Evolutionary conservation across 2,888 invertebrate species (phyloP).

Genomic region (Pandemis corylana): DNA sequence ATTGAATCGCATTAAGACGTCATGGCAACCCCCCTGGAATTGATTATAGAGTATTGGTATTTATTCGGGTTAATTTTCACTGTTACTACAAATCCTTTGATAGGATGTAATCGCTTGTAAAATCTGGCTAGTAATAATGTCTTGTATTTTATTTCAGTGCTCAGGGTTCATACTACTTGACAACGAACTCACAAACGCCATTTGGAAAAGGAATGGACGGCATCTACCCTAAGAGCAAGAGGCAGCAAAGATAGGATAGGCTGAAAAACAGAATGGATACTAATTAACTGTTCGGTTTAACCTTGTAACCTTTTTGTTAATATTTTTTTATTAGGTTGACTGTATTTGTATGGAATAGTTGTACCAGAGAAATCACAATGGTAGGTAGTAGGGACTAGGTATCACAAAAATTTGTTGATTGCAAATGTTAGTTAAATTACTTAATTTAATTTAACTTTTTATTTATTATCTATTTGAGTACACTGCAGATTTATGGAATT

Average conservation of each 20-base stretch:
- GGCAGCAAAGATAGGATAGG: conserved; percentile 49
- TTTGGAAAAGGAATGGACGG: conserved; percentile 80
- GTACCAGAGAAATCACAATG: neutral
- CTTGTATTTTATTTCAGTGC: conserved; percentile 65
- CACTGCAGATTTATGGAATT: neutral
- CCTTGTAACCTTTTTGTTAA: neutral
- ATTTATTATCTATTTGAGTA: neutral
- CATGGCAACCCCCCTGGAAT: no score
- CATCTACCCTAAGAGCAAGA: conserved; percentile 68
- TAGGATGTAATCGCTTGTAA: no score
- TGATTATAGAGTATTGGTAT: no score
- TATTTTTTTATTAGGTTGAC: neutral
- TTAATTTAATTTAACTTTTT: neutral
- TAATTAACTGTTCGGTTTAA: neutral
- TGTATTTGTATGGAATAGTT: neutral
- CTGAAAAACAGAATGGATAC: no score
- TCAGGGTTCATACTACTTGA: conserved; percentile 75
- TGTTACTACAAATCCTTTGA: no score
- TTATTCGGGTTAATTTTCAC: no score
- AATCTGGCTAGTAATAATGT: neutral
- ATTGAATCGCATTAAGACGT: no score
- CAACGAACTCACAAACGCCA: conserved; percentile 73
- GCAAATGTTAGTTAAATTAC: conserved; percentile 3
- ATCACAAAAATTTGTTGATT: neutral
- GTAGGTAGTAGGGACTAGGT: neutral